Evolutionary conservation across 2,113 vertebrate genomes (phyloP).

Genomic region (Puma concolor): DNA sequence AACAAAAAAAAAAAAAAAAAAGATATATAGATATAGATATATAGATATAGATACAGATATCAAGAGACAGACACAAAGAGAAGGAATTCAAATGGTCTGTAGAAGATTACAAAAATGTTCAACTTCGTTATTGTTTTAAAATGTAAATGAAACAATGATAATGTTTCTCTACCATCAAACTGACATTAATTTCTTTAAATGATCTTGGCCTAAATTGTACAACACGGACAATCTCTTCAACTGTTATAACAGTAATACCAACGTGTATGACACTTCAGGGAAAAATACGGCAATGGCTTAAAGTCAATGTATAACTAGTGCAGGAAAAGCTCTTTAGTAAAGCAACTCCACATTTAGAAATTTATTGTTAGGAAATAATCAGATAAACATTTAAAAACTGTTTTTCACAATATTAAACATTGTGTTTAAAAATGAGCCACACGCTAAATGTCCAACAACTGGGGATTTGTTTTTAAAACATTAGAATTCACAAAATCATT

Average conservation of each 20-base stretch:
- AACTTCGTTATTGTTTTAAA: neutral
- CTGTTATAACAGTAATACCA: neutral
- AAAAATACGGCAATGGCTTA: neutral
- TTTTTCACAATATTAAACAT: neutral
- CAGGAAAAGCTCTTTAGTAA: neutral
- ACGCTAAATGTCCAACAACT: neutral
- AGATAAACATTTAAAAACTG: neutral
- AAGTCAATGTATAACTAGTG: neutral
- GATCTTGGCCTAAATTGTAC: neutral
- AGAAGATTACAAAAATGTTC: neutral
- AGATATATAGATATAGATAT: constrained; percentile 2
- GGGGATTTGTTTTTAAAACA: neutral
- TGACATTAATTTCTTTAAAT: neutral
- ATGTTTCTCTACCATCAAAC: neutral
- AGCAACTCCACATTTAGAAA: neutral
- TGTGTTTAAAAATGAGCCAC: neutral
- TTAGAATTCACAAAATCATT: neutral
- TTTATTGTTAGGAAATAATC: neutral
- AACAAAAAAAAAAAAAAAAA: no score
- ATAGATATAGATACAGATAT: neutral
- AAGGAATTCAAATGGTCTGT: neutral
- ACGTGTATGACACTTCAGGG: neutral
- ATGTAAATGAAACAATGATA: constrained; percentile 1
- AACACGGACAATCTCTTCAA: neutral
- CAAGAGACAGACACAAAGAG: neutral